These are phyloP conservation scores for Brachionus sp. DNA, from an alignment of 1,140 invertebrate genomes.

Conservation along the genomic window DNA sequence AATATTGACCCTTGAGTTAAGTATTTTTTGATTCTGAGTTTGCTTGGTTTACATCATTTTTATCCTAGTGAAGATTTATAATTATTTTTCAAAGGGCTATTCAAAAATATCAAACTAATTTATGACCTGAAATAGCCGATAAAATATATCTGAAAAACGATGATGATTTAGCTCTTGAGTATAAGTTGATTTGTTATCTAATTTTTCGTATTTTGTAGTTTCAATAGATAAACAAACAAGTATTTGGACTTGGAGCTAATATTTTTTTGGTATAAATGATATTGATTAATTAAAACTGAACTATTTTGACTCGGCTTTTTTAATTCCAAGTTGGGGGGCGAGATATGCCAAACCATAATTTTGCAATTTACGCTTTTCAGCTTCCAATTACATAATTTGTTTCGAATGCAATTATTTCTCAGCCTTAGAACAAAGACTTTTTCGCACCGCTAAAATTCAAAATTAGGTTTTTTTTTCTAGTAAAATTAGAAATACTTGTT, in stretches of 20 bases:
- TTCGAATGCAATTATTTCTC: neutral
- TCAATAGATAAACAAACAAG: constrained; percentile 21
- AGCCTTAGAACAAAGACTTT: neutral
- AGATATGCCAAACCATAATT: neutral
- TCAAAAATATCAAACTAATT: constrained; percentile 39
- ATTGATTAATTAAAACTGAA: constrained; percentile 32
- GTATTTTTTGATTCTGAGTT: neutral
- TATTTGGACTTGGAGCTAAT: neutral
- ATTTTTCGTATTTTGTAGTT: constrained; percentile 14
- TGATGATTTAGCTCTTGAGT: constrained; percentile 21
- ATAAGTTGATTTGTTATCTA: neutral
- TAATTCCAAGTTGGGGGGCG: neutral
- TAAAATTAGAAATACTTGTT: neutral
- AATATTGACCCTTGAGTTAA: constrained; percentile 24
- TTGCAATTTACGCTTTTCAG: constrained; percentile 10
- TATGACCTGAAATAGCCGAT: constrained; percentile 30
- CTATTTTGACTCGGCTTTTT: neutral
- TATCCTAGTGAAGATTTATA: constrained; percentile 1
- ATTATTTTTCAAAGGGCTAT: constrained; percentile 12
- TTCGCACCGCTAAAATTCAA: neutral
- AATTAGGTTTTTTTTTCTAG: neutral
- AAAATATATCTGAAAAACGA: neutral
- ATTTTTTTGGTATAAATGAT: neutral
- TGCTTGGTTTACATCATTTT: constrained; percentile 12
- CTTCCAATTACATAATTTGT: constrained; percentile 1